phyloP scores from a whole-genome alignment of 2,113 vertebrate species.

The Perognathus longimembris region DNA sequence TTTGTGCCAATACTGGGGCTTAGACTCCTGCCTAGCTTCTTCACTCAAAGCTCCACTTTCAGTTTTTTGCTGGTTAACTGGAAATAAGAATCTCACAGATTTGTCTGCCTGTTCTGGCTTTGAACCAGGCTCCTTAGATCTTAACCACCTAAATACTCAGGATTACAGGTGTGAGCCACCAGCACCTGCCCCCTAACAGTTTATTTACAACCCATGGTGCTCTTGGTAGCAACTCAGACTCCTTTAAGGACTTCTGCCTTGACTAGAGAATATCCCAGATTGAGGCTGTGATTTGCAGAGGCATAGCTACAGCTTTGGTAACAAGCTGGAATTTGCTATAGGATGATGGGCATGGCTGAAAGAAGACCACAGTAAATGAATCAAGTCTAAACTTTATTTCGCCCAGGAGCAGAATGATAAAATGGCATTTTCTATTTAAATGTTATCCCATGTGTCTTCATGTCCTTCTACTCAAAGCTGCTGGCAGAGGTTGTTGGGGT shows the following conservation, averaged over 20 bases:
- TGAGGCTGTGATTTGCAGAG: no score
- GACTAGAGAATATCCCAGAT: background rate
- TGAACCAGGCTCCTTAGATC: no score
- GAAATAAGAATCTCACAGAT: no score
- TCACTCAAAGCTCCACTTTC: no score
- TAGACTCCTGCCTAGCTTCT: no score
- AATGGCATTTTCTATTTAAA: slow-evolving; percentile 9
- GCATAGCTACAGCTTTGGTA: background rate
- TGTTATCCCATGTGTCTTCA: slow-evolving; percentile 50
- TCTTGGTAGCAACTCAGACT: background rate
- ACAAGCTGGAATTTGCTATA: background rate
- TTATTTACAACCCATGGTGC: rapidly evolving
- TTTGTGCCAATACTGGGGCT: no score
- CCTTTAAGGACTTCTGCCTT: no score
- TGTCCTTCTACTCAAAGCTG: slow-evolving; percentile 5
- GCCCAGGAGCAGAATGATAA: slow-evolving; percentile 7
- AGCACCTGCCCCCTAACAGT: background rate
- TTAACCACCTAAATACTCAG: no score
- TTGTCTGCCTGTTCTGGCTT: no score
- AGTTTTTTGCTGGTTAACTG: no score
- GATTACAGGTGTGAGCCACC: no score
- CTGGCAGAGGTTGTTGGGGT: background rate
- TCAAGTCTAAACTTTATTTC: slow-evolving; percentile 71
- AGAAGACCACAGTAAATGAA: slow-evolving; percentile 48
- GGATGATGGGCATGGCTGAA: background rate